Evolutionary conservation across 2,113 vertebrate species (phyloP).

Genomic region (Aegypius monachus): DNA sequence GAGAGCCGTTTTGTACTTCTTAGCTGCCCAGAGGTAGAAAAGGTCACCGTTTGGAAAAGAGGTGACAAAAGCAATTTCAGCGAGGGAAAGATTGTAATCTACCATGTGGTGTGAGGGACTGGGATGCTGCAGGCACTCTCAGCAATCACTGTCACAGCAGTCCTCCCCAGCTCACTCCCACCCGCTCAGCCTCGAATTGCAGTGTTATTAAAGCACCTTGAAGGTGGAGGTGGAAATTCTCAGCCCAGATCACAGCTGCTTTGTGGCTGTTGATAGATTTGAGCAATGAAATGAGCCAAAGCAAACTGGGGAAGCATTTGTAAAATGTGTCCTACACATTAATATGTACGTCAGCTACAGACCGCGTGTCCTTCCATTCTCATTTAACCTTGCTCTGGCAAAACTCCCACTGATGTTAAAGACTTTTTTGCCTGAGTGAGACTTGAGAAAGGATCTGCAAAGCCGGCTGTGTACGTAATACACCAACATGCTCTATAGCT

Average conservation of each 20-base stretch:
- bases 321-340: not conserved
- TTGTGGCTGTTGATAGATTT: not conserved
- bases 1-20: conserved; percentile 28
- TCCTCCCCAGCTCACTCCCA: conserved; percentile 25
- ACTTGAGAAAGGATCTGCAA: not conserved
- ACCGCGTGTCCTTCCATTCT: not conserved
- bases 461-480: not conserved
- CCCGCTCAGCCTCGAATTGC: not conserved
- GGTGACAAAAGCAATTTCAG: conserved; percentile 67
- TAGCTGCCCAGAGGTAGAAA: conserved; percentile 32
- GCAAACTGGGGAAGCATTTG: not conserved
- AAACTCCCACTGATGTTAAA: not conserved
- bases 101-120: conserved; percentile 5
- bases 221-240: conserved; percentile 16
- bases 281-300: conserved; percentile 11
- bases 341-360: not conserved
- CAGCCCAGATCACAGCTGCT: not conserved
- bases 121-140: conserved; percentile 41
- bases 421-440: not conserved
- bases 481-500: not conserved
- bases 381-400: conserved; percentile 3
- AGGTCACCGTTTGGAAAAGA: conserved; percentile 52
- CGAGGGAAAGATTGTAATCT: conserved; percentile 53
- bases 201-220: conserved; percentile 30
- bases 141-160: conserved; percentile 52